A percentile compares a stretch with the other conserved stretches of the same genome.
phyloP scores from a whole-genome alignment of 2,113 vertebrate genomes.

The Struthidea cinerea region DNA sequence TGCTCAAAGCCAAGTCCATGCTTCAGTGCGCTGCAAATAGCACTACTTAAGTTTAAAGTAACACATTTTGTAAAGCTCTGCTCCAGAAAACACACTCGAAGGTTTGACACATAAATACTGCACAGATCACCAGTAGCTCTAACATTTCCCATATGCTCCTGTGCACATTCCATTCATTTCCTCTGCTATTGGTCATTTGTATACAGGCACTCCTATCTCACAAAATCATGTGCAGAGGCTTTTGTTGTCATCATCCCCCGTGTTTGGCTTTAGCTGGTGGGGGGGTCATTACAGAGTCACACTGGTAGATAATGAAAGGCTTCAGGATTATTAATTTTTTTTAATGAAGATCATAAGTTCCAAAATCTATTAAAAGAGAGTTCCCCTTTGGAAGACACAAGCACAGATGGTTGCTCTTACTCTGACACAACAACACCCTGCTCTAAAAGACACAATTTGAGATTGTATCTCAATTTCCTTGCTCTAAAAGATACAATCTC shows the following conservation, averaged over 20 bases:
- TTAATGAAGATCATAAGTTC: background rate
- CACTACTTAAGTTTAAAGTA: background rate
- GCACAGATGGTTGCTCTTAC: background rate
- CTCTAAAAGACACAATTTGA: background rate
- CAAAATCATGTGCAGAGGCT: background rate
- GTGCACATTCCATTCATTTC: background rate
- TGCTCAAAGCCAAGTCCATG: background rate
- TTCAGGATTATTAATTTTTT: background rate
- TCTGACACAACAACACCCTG: background rate
- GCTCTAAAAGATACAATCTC: background rate
- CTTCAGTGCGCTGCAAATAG: background rate
- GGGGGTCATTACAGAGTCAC: background rate
- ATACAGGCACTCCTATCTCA: background rate
- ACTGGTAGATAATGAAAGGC: background rate
- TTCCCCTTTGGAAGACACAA: background rate
- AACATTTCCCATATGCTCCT: background rate
- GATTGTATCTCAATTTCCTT: background rate
- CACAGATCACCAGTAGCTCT: background rate
- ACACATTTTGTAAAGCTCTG: background rate
- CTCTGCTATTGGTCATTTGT: background rate
- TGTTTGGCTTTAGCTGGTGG: background rate
- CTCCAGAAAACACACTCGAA: slow-evolving; percentile 11
- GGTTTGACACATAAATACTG: background rate
- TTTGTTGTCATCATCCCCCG: accelerated
- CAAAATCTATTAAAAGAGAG: background rate